A percentile compares a stretch with the other conserved stretches of the same genome.
Evolutionary conservation across 2,797 vertebrate genomes (phyloP).

Genomic region (Setipinna tenuifilis): DNA sequence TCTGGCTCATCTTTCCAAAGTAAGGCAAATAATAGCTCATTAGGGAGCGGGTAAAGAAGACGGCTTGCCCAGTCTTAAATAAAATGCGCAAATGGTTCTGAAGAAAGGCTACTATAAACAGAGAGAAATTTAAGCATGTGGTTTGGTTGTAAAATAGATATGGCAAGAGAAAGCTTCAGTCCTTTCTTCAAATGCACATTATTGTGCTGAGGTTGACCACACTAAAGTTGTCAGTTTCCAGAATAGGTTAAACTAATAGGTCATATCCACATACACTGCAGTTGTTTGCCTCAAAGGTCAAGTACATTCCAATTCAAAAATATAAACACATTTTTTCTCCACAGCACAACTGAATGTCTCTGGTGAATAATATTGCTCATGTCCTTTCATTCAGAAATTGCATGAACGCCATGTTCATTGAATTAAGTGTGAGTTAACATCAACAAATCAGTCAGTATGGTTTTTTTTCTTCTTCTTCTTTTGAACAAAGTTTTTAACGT

Average conservation of each 20-base stretch:
- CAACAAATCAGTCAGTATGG: neutral
- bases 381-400: neutral
- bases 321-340: constrained; percentile 48
- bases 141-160: neutral
- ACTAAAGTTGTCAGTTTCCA: neutral
- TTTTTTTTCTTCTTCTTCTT: too few species aligned
- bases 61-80: neutral
- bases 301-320: constrained; percentile 58
- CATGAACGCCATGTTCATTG: neutral
- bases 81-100: neutral
- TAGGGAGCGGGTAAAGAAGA: neutral
- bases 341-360: constrained; percentile 24
- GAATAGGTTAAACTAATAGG: neutral
- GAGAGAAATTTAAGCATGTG: neutral
- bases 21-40: constrained; percentile 41
- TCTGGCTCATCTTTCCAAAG: constrained; percentile 32
- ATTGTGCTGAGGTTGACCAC: neutral
- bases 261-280: neutral
- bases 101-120: neutral
- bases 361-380: neutral
- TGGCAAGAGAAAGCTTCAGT: neutral
- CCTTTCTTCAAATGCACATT: neutral
- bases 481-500: neutral
- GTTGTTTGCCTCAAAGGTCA: constrained; percentile 38
- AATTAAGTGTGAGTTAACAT: neutral